These are phyloP conservation scores for Pachycephus smyrnensis DNA, from an alignment of 2,888 invertebrate genomes.

Conservation along the genomic window DNA sequence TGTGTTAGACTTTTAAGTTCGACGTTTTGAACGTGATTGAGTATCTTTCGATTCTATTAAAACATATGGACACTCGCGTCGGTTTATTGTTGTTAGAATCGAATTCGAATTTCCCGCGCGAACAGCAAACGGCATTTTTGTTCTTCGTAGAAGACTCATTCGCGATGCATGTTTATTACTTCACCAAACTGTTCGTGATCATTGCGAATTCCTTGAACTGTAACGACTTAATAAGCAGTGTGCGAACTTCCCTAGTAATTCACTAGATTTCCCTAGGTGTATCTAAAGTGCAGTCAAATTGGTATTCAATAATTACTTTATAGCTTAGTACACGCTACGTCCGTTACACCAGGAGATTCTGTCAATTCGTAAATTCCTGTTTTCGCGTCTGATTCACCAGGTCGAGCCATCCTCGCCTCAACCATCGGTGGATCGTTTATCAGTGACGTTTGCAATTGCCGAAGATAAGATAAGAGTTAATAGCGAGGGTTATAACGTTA, in stretches of 20 bases:
- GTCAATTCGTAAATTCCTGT: background rate
- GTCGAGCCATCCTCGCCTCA: slow-evolving; percentile 76
- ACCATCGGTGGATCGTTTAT: slow-evolving; percentile 77
- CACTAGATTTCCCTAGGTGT: no score
- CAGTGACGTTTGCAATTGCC: slow-evolving; percentile 78
- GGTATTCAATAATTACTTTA: background rate
- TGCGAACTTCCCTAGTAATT: background rate
- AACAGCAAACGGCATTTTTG: background rate
- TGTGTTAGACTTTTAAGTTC: background rate
- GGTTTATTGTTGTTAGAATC: background rate
- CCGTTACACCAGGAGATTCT: background rate
- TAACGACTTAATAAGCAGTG: background rate
- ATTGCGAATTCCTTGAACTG: background rate
- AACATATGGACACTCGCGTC: no score
- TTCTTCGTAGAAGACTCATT: background rate
- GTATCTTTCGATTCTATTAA: no score
- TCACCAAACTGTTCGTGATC: background rate
- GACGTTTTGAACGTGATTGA: background rate
- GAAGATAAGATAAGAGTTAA: slow-evolving; percentile 66
- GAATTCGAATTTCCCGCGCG: background rate
- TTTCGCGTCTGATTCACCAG: slow-evolving; percentile 35
- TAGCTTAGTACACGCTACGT: background rate
- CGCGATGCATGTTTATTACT: background rate
- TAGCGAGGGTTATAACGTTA: slow-evolving; percentile 37
- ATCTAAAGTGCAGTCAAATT: no score